phyloP scores from a whole-genome alignment of 2,888 invertebrate species.

The Ecdyonurus torrentis region DNA sequence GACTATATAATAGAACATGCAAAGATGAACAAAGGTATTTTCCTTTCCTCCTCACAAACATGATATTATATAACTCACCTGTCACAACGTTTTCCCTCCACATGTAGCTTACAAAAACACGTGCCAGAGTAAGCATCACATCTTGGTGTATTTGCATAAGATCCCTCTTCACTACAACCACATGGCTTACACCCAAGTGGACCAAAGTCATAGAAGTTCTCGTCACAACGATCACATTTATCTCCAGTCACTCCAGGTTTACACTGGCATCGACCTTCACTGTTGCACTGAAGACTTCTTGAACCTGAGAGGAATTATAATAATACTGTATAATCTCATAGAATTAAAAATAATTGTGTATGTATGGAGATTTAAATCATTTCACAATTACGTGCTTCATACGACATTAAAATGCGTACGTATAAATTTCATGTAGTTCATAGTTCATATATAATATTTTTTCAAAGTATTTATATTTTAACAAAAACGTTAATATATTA shows the following conservation, averaged over 20 bases:
- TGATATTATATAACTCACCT: conserved; percentile 48
- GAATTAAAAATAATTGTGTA: too few species aligned
- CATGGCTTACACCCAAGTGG: conserved; percentile 82
- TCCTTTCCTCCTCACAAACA: too few species aligned
- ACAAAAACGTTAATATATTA: too few species aligned
- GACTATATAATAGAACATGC: too few species aligned
- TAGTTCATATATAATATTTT: too few species aligned
- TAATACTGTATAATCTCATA: too few species aligned
- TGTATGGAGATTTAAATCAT: too few species aligned
- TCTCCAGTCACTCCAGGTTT: conserved; percentile 92
- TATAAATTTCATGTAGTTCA: too few species aligned
- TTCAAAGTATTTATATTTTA: too few species aligned
- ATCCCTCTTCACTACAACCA: conserved; percentile 74
- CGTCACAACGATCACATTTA: conserved; percentile 74
- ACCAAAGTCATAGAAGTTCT: conserved; percentile 84
- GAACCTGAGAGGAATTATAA: conserved; percentile 49
- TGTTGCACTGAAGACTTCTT: conserved; percentile 75
- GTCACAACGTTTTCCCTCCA: conserved; percentile 87
- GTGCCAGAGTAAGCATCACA: conserved; percentile 71
- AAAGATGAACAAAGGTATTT: too few species aligned
- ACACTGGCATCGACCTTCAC: conserved; percentile 83
- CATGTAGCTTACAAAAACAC: conserved; percentile 78
- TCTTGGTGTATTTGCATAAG: conserved; percentile 57
- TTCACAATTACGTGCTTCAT: too few species aligned
- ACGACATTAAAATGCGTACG: too few species aligned